A percentile compares a stretch with the other conserved stretches of the same genome.
Evolutionary conservation across 2,888 invertebrate species (phyloP).

Genomic region (Folsomia manolachei): DNA sequence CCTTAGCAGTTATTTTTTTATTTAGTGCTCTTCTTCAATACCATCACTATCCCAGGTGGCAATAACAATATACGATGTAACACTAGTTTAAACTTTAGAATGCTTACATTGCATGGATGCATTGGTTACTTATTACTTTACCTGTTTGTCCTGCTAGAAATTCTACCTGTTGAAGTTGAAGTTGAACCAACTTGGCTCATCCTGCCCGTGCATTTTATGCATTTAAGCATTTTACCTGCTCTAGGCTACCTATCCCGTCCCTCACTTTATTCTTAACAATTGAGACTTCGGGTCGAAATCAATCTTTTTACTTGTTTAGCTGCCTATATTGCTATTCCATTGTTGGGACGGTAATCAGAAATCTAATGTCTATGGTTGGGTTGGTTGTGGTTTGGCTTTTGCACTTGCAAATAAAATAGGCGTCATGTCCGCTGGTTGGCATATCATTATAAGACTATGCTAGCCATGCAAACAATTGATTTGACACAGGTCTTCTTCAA

Average conservation of each 20-base stretch:
- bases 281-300: background rate
- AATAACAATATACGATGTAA: slow-evolving; percentile 9
- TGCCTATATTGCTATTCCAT: background rate
- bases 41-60: slow-evolving; percentile 17
- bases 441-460: background rate
- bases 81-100: background rate
- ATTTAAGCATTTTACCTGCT: background rate
- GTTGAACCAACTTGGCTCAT: too few relatives aligned
- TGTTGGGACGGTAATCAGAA: too few relatives aligned
- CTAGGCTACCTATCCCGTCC: background rate
- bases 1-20: slow-evolving; percentile 13
- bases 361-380: too few relatives aligned
- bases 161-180: slow-evolving; percentile 4
- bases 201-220: slow-evolving; percentile 8
- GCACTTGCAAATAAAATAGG: too few relatives aligned
- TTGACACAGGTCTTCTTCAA: too few relatives aligned
- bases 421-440: background rate
- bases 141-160: background rate
- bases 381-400: background rate
- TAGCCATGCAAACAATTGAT: background rate
- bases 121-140: background rate
- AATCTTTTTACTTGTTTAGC: background rate
- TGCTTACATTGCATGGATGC: background rate
- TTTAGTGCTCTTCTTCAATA: slow-evolving; percentile 13
- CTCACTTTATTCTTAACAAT: background rate